phyloP scores from a whole-genome alignment of 2,797 vertebrate genomes.

The Pachyuromys duprasi region DNA sequence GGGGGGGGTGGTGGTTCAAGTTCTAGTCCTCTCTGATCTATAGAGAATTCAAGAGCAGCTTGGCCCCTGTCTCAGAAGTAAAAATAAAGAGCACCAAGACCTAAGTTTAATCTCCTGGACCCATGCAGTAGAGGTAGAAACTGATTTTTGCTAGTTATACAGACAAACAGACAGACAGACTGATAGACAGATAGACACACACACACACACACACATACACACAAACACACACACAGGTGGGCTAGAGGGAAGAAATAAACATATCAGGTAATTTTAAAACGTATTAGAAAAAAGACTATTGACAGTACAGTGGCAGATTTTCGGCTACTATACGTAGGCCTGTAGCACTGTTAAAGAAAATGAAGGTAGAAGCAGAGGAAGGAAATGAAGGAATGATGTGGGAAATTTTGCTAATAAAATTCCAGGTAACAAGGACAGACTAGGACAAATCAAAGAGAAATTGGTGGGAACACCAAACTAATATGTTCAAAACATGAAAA shows the following conservation, averaged over 20 bases:
- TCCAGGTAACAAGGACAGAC: not conserved
- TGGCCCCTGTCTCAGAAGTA: not conserved
- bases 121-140: not conserved
- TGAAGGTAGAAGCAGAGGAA: not conserved
- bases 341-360: not conserved
- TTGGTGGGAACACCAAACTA: not conserved
- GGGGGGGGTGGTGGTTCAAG: not conserved
- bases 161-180: not conserved
- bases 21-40: not conserved
- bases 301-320: not conserved
- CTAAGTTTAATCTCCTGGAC: not conserved
- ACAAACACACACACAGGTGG: not conserved
- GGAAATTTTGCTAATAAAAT: constrained; percentile 2
- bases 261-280: not conserved
- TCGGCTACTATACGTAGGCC: not conserved
- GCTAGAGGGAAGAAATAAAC: not conserved
- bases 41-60: not conserved
- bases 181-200: not conserved
- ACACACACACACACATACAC: not conserved
- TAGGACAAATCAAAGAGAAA: constrained; percentile 43
- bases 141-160: not conserved
- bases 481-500: constrained; percentile 25
- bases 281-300: not conserved
- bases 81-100: not conserved
- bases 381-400: not conserved